Percentiles rank a stretch among this genome's conserved stretches.
Evolutionary conservation across 1,140 invertebrate species (phyloP).

Genomic region (Lepidurus packardi): DNA sequence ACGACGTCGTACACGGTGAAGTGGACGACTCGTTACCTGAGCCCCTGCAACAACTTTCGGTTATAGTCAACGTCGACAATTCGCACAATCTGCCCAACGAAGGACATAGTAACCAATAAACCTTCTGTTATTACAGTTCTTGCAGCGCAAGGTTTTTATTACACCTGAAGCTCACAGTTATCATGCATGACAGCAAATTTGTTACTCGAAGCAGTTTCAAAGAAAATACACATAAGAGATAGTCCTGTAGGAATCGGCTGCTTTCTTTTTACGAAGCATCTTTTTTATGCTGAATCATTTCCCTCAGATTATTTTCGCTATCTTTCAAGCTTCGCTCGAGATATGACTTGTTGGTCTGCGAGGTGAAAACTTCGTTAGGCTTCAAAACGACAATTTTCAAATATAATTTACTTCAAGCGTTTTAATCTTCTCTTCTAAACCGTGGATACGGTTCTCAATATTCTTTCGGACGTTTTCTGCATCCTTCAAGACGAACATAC

Average conservation of each 20-base stretch:
- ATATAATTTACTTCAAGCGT: slow-evolving; percentile 55
- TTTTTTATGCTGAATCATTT: slow-evolving; percentile 69
- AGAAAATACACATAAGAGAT: background rate
- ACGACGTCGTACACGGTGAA: slow-evolving; percentile 27
- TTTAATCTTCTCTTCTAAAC: slow-evolving; percentile 63
- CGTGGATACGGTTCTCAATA: slow-evolving; percentile 55
- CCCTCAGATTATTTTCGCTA: slow-evolving; percentile 74
- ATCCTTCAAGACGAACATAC: slow-evolving; percentile 74
- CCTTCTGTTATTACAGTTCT: too few species aligned
- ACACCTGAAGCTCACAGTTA: background rate
- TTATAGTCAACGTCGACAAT: background rate
- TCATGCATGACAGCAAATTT: background rate
- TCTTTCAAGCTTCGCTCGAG: slow-evolving; percentile 72
- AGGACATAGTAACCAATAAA: background rate
- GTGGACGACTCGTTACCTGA: slow-evolving; percentile 24
- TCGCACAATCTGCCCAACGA: background rate
- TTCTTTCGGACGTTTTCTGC: slow-evolving; percentile 58
- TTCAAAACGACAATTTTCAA: slow-evolving; percentile 2
- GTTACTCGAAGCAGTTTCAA: slow-evolving; percentile 7
- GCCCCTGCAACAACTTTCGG: background rate
- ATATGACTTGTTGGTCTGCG: slow-evolving; percentile 62
- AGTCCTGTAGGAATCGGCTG: background rate
- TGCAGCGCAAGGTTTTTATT: too few species aligned
- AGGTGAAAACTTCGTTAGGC: slow-evolving; percentile 28
- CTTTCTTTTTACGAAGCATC: slow-evolving; percentile 39